Evolutionary conservation across 2,797 vertebrate genomes (phyloP).

Genomic region (Hoplostethus atlanticus): DNA sequence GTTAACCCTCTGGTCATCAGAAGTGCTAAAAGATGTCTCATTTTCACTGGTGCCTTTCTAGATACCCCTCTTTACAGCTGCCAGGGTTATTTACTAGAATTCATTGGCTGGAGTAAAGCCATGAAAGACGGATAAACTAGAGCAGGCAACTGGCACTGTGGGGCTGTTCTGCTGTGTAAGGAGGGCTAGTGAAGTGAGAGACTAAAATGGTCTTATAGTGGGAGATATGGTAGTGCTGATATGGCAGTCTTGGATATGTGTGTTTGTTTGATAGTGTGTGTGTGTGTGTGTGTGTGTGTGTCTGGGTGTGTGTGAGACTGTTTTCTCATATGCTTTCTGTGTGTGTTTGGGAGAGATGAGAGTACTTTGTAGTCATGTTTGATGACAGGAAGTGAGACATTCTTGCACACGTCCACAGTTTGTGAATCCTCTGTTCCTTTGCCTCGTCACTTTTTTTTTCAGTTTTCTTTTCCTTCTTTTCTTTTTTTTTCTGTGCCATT

Average conservation of each 20-base stretch:
- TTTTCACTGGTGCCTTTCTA: constrained; percentile 31
- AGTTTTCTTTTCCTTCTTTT: constrained; percentile 40
- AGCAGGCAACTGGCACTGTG: constrained; percentile 38
- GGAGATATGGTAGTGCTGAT: constrained; percentile 66
- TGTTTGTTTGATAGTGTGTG: constrained; percentile 32
- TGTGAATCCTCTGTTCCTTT: constrained; percentile 61
- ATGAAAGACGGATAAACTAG: constrained; percentile 39
- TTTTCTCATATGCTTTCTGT: constrained; percentile 69
- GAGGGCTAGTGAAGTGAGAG: constrained; percentile 55
- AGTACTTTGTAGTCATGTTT: constrained; percentile 69
- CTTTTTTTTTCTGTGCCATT: constrained; percentile 29
- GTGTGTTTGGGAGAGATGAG: constrained; percentile 65
- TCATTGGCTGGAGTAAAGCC: constrained; percentile 36
- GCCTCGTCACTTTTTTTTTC: constrained; percentile 51
- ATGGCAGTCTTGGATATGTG: constrained; percentile 40
- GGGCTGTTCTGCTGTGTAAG: constrained; percentile 52
- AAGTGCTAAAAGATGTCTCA: constrained; percentile 41
- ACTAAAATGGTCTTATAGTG: constrained; percentile 50
- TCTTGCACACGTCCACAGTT: constrained; percentile 59
- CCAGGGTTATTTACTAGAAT: constrained; percentile 36
- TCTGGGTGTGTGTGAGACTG: constrained; percentile 36
- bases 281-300: constrained; percentile 38
- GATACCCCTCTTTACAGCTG: constrained; percentile 39
- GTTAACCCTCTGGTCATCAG: constrained; percentile 50
- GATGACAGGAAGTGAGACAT: constrained; percentile 72